Evolutionary conservation across 2,888 invertebrate genomes (phyloP), one percentile per base, ranked within the genome.

Genomic region (Nephrocerus scutellatus): DNA sequence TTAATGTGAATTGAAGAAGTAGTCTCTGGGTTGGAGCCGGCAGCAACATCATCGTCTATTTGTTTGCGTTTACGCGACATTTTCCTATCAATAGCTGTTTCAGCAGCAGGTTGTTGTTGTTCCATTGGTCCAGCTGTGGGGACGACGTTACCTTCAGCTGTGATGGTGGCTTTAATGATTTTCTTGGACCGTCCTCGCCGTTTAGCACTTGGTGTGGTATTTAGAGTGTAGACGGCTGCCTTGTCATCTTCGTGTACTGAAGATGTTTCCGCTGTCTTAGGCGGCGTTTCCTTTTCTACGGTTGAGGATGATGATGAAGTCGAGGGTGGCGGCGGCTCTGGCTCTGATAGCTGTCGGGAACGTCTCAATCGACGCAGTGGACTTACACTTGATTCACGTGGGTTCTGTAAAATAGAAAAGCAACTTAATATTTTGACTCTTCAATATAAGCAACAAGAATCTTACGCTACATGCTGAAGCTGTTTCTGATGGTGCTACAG

Each of bases 41-140:
- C n/a, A n/a, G 43, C 36, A 8, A 44, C 49, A 15, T 58, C 55
- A 5, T 54, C 55, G n/a, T 58, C 59, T 2, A 49, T 43, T 43
- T 57, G 43, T 29, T 52, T 59, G 0, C 59, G 52, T 23, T 59
- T 60, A 19, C 59, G 55, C 6, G 56, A 55, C 12, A 50, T 48
- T 36, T 56, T 59, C 2, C 56, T 53, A 24, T 58, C 52, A 8
- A 43, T 44, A 12, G 33, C 14, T 1, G 47, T 41, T 1, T 39
- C 40, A 36, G n/a, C n/a, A n/a, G n/a, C n/a, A n/a, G n/a, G n/a
- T n/a, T n/a, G n/a, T n/a, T n/a, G n/a, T n/a, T n/a, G n/a, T 22
- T 37, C 41, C 3, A 46, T 12, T 0, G 43, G 45, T 19, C 45
- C 41, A 6, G 36, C 34, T 7, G 36, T 16, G 3, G 44, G 21